Percentiles rank a stretch among this genome's conserved stretches.
Conservation (phyloP, 2,113 vertebrate species). For the Lonchura striata region DNA sequence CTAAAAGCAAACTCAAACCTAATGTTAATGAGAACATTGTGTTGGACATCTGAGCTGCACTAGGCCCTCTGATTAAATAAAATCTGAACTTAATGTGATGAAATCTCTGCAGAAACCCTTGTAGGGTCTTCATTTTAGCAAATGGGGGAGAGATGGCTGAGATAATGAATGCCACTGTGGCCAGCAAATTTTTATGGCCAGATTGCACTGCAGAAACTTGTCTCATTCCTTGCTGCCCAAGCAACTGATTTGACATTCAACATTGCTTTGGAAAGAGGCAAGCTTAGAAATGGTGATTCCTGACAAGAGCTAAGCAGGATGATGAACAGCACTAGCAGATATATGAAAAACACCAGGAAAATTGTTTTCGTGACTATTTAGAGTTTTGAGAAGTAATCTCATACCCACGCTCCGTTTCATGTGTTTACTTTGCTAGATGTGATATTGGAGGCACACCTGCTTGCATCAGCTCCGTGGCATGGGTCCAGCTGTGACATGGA, state of each 20-base stretch:
- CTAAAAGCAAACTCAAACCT: background rate
- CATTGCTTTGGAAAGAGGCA: background rate
- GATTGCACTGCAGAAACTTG: background rate
- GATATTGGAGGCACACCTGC: background rate
- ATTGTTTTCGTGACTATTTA: background rate
- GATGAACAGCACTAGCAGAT: background rate
- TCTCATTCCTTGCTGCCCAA: background rate
- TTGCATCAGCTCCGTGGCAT: background rate
- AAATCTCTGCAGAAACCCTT: background rate
- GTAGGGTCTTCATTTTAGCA: background rate
- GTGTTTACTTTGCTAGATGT: background rate
- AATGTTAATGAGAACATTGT: background rate
- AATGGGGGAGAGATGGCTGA: background rate
- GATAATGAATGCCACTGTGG: background rate
- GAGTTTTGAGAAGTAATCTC: background rate
- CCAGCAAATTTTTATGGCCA: background rate
- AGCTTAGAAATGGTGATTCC: background rate
- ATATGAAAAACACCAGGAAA: background rate
- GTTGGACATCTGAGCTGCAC: background rate
- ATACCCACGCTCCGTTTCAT: fast-evolving
- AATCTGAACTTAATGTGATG: background rate
- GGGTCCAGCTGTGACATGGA: background rate
- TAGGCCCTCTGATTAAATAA: background rate
- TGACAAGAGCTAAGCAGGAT: background rate
- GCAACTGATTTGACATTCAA: background rate